Percentiles rank a stretch among this genome's conserved stretches.
Evolutionary conservation across 64 coral and sea anemone species (phyloP).

Genomic region (Cladopsammia gracilis): DNA sequence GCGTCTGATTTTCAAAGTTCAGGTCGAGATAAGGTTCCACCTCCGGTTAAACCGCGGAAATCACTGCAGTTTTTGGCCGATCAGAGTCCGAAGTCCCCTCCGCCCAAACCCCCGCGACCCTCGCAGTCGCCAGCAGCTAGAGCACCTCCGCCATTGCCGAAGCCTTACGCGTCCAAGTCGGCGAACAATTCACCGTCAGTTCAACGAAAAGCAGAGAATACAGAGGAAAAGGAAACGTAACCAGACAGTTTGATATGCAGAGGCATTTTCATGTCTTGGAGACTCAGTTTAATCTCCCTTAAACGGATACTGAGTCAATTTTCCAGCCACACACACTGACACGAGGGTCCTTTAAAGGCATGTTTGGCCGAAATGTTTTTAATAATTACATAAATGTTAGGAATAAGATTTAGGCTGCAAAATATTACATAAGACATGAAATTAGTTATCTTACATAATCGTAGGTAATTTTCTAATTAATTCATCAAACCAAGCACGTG

Average conservation of each 20-base stretch:
- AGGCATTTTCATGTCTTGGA: not conserved
- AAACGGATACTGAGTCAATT: not conserved
- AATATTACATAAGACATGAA: no score
- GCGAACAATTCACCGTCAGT: not conserved
- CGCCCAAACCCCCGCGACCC: slow-evolving; percentile 39
- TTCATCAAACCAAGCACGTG: no score
- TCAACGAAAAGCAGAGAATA: not conserved
- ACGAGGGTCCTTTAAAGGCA: no score
- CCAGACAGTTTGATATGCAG: not conserved
- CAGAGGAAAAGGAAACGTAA: slow-evolving; percentile 8
- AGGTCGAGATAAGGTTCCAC: not conserved
- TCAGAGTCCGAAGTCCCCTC: not conserved
- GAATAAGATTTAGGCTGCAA: no score
- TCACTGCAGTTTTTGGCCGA: not conserved
- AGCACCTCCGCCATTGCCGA: not conserved
- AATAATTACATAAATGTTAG: no score
- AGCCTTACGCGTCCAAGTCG: slow-evolving; percentile 40
- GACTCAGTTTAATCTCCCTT: not conserved
- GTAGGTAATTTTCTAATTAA: no score
- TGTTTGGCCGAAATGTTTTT: no score
- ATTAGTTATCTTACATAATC: no score
- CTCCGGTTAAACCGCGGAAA: slow-evolving; percentile 3
- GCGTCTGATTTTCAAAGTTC: not conserved
- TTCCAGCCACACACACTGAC: no score
- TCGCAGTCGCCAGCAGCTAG: not conserved